Evolutionary conservation across 2,888 invertebrate genomes (phyloP).

Genomic region (Plagiodera versicolora): DNA sequence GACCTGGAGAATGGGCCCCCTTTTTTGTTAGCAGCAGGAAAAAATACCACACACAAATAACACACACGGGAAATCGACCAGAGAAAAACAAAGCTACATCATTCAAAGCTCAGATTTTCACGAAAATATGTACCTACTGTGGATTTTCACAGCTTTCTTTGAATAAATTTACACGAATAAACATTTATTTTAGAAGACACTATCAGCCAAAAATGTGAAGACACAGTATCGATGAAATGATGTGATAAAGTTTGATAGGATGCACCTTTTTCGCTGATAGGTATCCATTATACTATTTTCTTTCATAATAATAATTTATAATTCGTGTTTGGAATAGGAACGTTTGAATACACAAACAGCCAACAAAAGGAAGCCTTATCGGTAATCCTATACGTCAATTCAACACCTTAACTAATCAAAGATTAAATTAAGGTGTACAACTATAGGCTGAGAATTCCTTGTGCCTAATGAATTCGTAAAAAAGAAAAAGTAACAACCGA

Average conservation of each 20-base stretch:
- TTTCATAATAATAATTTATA: slow-evolving; percentile 20
- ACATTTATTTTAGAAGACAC: too few relatives aligned
- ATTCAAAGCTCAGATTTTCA: not conserved
- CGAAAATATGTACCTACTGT: too few relatives aligned
- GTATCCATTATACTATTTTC: slow-evolving; percentile 17
- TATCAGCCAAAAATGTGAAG: not conserved
- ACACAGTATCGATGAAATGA: slow-evolving; percentile 13
- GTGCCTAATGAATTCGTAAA: too few relatives aligned
- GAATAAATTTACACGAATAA: too few relatives aligned
- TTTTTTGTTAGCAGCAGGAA: slow-evolving; percentile 61
- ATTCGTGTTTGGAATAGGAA: slow-evolving; percentile 15
- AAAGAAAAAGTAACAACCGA: too few relatives aligned
- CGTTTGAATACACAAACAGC: not conserved
- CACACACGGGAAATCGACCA: slow-evolving; percentile 7
- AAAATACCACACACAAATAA: slow-evolving; percentile 42
- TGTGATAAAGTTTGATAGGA: not conserved
- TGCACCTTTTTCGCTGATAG: not conserved
- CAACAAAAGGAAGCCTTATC: not conserved
- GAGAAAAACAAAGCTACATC: slow-evolving; percentile 19
- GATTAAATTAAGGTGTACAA: too few relatives aligned
- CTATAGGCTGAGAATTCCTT: too few relatives aligned
- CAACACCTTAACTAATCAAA: not conserved
- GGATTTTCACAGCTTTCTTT: too few relatives aligned
- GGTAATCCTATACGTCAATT: not conserved
- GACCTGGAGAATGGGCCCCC: slow-evolving; percentile 92